Base-by-base conservation (phyloP, 2,888 invertebrate species). In the Tholera decimalis region DNA sequence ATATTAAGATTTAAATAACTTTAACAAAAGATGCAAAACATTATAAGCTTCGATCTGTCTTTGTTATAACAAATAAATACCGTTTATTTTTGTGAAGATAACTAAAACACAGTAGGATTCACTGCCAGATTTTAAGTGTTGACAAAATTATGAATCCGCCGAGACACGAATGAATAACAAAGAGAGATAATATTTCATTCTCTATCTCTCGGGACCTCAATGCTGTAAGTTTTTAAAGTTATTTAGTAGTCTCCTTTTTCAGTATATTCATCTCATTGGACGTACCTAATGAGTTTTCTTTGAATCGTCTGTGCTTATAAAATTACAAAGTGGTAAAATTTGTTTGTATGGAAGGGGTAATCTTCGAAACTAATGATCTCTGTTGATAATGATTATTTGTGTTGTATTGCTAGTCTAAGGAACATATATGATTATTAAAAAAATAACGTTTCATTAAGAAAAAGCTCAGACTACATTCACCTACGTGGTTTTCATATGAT, bases 141-240 rank as follows among this genome's bases (percentile, higher is more conserved):
- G 75, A 75, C 72, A 71, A 75, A 75, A 75, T 75, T 75, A 72
- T 74, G 71, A 71, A 71, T 67, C 75, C 75, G 43, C 33, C 15
- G 75, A 55, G 75, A 75, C 58, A 41, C 22, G 55, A 75, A 71
- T 58, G 70, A 70, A 58, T 71, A 61, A 75, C 75, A 75, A 59
- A 75, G 58, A 75, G 72, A 75, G 62, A 72, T 75, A 62, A 75
- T 75, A 75, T 75, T 75, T 75, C 67, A 71, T 66, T 67, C 58
- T 51, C 15, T 28, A 51, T 59, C 75, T 72, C 75, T 33, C 2
- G 67, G 57, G 75, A 57, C 39, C 18, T 35, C 11, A 49, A 49
- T 50, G 58, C 33, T 57, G 22, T 51, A 72, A 73, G 73, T 73
- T 73, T 72, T 56, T 57, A 43, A 60, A 62, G 56, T 56, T 72